A percentile compares a stretch with the other conserved stretches of the same genome.
Conservation (phyloP, 2,113 vertebrate genomes). For the Equus przewalskii region DNA sequence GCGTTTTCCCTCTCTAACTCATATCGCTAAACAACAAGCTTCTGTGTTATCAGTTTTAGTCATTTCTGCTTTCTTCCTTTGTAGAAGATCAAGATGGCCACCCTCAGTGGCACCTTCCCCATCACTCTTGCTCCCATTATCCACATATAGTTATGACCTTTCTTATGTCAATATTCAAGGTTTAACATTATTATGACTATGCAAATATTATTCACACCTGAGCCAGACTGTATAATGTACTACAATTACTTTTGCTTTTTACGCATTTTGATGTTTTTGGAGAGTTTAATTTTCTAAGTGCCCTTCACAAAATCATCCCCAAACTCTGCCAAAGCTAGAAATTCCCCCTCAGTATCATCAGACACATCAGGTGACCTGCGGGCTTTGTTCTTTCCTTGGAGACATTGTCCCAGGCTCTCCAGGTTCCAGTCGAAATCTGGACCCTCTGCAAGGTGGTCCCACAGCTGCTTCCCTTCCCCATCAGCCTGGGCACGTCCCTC, state of each 20-base stretch:
- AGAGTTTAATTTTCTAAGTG: not conserved
- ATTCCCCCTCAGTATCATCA: not conserved
- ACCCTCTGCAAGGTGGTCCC: not conserved
- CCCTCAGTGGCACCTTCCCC: not conserved
- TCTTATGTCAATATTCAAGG: not conserved
- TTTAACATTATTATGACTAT: not conserved
- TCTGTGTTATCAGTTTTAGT: too few species aligned
- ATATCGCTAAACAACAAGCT: not conserved
- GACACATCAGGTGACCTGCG: not conserved
- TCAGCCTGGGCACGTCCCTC: not conserved
- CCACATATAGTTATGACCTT: too few species aligned
- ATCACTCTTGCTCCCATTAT: not conserved
- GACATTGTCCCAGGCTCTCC: not conserved
- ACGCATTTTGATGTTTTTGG: not conserved
- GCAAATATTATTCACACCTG: not conserved
- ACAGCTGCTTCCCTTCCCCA: not conserved
- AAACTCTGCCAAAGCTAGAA: not conserved
- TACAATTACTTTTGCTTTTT: not conserved
- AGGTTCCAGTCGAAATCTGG: not conserved
- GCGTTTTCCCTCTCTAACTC: too few species aligned
- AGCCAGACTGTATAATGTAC: not conserved
- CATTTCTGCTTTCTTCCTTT: not conserved
- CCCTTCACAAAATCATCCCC: too few species aligned
- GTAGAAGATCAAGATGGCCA: not conserved
- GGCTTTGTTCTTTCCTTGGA: not conserved